Conservation (phyloP, 1,140 invertebrate genomes). For the Drosophila suzukii region DNA sequence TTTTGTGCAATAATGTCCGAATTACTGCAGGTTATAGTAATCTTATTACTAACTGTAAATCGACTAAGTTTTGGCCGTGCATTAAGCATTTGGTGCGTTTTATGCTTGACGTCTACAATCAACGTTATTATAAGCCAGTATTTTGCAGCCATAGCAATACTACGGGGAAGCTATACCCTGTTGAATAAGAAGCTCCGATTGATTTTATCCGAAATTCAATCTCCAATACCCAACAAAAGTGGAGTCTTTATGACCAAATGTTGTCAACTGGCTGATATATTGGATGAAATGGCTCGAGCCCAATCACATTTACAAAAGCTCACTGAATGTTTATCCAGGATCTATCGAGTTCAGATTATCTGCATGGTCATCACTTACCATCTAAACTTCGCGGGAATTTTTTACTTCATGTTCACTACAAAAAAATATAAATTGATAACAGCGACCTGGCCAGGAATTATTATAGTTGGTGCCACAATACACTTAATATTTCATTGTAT, state of each 20-base stretch:
- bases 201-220: constrained; percentile 13
- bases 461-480: neutral
- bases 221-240: constrained; percentile 13
- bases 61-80: neutral
- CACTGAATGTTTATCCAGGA: constrained; percentile 2
- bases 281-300: constrained; percentile 30
- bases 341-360: constrained; percentile 32
- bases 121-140: constrained; percentile 46
- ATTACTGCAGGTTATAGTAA: constrained; percentile 6
- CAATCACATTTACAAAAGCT: constrained; percentile 40
- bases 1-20: constrained; percentile 4
- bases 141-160: constrained; percentile 34
- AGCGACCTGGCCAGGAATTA: neutral
- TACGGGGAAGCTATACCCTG: constrained; percentile 36
- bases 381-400: constrained; percentile 13
- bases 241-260: constrained; percentile 34
- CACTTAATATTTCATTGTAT: constrained; percentile 19
- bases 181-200: constrained; percentile 31
- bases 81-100: constrained; percentile 1
- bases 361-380: constrained; percentile 29
- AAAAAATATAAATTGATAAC: neutral
- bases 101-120: constrained; percentile 14
- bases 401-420: constrained; percentile 19
- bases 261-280: constrained; percentile 50
- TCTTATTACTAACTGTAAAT: neutral